phyloP scores from a whole-genome alignment of 2,113 vertebrate genomes.

The Entomyzon cyanotis region DNA sequence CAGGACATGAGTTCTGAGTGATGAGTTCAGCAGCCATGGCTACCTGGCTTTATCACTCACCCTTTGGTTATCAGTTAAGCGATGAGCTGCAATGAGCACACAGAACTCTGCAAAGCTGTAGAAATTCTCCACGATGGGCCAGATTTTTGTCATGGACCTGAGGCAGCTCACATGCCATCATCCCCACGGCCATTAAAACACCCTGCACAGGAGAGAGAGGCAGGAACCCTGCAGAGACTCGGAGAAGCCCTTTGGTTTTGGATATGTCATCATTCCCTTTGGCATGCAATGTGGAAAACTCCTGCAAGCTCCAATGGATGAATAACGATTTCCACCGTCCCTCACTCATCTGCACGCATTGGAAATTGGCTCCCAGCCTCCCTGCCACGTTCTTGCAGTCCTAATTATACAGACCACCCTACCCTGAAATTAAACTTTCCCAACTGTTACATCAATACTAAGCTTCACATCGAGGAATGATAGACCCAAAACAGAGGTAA shows the following conservation, averaged over 20 bases:
- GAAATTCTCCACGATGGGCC: background rate
- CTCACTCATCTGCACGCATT: background rate
- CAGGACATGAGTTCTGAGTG: background rate
- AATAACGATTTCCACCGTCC: background rate
- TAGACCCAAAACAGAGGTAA: conserved; percentile 31
- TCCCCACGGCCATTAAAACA: background rate
- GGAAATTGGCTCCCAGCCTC: conserved; percentile 22
- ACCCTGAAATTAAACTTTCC: conserved; percentile 73
- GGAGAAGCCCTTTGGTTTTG: background rate
- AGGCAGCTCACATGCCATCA: background rate
- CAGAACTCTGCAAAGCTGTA: background rate
- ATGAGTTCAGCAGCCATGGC: background rate
- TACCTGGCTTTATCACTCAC: background rate
- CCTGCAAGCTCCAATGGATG: background rate
- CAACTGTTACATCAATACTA: conserved; percentile 60
- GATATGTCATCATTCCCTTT: background rate
- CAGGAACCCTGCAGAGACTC: background rate
- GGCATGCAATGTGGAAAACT: background rate
- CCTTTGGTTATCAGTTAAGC: background rate
- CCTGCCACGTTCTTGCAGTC: background rate
- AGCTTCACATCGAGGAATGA: conserved; percentile 25
- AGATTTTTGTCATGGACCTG: background rate
- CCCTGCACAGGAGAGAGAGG: background rate
- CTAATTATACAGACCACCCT: conserved; percentile 67
- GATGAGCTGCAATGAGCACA: rapidly evolving